Conservation (phyloP, 1,140 invertebrate genomes). For the Colletes latitarsis region DNA sequence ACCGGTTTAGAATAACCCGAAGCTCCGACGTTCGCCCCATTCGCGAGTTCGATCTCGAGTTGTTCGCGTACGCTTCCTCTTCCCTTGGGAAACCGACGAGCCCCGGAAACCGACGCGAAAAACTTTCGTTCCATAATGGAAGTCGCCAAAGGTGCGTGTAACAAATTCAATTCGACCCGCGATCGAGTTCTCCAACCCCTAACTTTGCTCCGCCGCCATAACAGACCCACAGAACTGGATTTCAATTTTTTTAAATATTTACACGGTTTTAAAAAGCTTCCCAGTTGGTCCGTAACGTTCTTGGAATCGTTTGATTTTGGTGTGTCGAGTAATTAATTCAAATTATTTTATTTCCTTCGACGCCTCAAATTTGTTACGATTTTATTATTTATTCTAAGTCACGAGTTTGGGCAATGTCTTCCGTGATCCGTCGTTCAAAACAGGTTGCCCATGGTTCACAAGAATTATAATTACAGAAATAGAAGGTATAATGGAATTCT, state of each 20-base stretch:
- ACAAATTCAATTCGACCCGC: not conserved
- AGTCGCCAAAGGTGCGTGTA: slow-evolving; percentile 71
- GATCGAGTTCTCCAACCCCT: not conserved
- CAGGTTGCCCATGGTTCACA: no score
- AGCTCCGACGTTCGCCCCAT: slow-evolving; percentile 65
- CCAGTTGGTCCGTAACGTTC: no score
- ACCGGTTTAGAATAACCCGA: slow-evolving; percentile 71
- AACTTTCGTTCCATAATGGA: slow-evolving; percentile 63
- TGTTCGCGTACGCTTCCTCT: slow-evolving; percentile 10
- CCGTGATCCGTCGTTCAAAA: no score
- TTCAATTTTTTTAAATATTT: not conserved
- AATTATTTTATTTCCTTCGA: no score
- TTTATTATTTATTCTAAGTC: no score
- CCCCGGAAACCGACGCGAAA: not conserved
- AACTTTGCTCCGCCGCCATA: not conserved
- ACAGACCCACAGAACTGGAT: not conserved
- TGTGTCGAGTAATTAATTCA: no score
- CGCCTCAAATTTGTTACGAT: no score
- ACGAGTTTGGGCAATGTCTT: no score
- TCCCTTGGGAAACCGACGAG: not conserved
- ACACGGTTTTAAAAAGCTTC: no score
- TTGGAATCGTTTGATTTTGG: no score
- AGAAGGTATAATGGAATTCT: no score
- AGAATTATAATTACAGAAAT: no score
- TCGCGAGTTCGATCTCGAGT: slow-evolving; percentile 64